These are phyloP conservation scores for Micrasema minimum DNA, from an alignment of 1,140 invertebrate genomes.

Conservation along the genomic window DNA sequence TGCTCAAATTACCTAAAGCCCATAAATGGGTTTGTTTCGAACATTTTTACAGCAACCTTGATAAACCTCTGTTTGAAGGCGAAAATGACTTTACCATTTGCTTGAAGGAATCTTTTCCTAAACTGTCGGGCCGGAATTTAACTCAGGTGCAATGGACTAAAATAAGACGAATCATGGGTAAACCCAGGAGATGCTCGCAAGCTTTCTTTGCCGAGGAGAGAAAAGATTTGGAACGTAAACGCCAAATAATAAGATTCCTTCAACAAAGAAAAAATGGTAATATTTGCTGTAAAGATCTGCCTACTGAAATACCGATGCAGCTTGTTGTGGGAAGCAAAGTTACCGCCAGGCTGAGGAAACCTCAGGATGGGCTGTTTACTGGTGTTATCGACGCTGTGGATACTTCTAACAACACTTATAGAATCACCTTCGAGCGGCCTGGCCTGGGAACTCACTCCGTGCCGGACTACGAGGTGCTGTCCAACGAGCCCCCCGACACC, in stretches of 20 bases:
- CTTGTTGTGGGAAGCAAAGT: conserved; percentile 98
- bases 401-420: conserved; percentile 95
- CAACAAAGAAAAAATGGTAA: conserved; percentile 95
- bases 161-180: conserved; percentile 95
- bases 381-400: conserved; percentile 98
- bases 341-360: conserved; percentile 86
- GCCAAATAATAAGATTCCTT: conserved; percentile 91
- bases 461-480: conserved; percentile 96
- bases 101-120: conserved; percentile 93
- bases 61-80: conserved; percentile 92
- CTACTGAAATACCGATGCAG: conserved; percentile 95
- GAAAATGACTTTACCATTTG: conserved; percentile 98
- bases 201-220: conserved; percentile 97
- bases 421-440: conserved; percentile 94
- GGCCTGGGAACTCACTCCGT: conserved; percentile 96
- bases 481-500: conserved; percentile 91
- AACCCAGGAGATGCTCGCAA: conserved; percentile 91
- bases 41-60: conserved; percentile 99
- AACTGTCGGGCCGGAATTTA: conserved; percentile 86
- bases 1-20: conserved; percentile 98
- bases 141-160: conserved; percentile 95
- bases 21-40: conserved; percentile 99
- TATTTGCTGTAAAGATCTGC: conserved; percentile 87
- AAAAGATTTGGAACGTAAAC: conserved; percentile 86
- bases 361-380: conserved; percentile 97